Evolutionary conservation across 2,113 vertebrate species (phyloP).

Genomic region (Columba livia): DNA sequence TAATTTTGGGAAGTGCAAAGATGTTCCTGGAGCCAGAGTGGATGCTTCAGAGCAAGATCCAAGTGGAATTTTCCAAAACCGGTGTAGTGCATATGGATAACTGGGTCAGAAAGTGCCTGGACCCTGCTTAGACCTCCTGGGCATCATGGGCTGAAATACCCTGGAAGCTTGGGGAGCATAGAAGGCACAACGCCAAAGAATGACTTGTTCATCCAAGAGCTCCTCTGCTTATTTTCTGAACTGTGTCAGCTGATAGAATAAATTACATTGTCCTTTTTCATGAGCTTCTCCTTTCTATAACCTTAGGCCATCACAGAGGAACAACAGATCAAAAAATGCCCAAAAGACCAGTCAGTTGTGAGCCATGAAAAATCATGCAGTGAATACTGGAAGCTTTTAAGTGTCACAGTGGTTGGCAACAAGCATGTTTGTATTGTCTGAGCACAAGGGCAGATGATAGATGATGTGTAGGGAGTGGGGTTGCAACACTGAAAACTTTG

Average conservation of each 20-base stretch:
- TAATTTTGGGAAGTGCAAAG: background rate
- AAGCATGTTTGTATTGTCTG: rapidly evolving
- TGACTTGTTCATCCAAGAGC: background rate
- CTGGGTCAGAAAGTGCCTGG: background rate
- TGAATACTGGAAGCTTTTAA: background rate
- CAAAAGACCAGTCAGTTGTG: background rate
- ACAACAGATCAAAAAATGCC: background rate
- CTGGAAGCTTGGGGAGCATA: background rate
- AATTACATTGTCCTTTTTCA: background rate
- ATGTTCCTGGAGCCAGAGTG: rapidly evolving
- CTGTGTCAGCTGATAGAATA: background rate
- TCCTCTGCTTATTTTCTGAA: background rate
- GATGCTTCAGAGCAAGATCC: background rate
- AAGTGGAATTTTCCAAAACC: background rate
- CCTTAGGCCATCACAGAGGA: background rate
- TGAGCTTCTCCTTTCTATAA: background rate
- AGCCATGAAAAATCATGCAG: background rate
- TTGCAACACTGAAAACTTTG: background rate
- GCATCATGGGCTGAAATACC: background rate
- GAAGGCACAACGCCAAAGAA: background rate
- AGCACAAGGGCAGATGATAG: rapidly evolving
- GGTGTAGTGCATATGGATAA: rapidly evolving
- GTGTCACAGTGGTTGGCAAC: background rate
- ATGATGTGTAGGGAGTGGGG: background rate
- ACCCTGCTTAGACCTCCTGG: background rate